Percentiles rank a stretch among this genome's conserved stretches.
phyloP scores from a whole-genome alignment of 2,797 vertebrate species.

The Galagoides demidoff region DNA sequence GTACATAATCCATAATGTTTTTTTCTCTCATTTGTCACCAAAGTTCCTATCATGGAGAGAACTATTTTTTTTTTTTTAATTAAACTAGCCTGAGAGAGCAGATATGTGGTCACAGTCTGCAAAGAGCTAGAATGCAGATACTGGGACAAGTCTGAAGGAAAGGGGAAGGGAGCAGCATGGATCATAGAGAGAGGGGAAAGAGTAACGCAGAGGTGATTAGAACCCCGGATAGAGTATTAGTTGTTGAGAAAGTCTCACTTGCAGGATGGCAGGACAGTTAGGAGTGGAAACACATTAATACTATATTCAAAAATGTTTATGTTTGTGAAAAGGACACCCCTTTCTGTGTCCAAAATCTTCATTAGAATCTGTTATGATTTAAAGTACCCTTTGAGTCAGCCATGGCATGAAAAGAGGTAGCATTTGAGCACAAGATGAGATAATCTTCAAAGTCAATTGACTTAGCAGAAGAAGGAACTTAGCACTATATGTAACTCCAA shows the following conservation, averaged over 20 bases:
- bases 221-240: not conserved
- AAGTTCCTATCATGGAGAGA: not conserved
- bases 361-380: not conserved
- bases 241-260: not conserved
- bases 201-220: not conserved
- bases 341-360: not conserved
- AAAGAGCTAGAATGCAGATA: not conserved
- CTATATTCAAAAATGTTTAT: not conserved
- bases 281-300: not conserved
- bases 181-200: not conserved
- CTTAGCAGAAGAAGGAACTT: slow-evolving; percentile 1
- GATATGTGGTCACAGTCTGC: not conserved
- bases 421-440: not conserved
- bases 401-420: no score
- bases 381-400: not conserved
- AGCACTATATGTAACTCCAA: not conserved
- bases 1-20: not conserved
- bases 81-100: not conserved
- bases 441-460: not conserved
- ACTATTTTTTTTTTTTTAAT: not conserved
- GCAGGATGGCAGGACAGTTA: not conserved
- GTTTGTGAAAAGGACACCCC: not conserved
- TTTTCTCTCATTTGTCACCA: not conserved
- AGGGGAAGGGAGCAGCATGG: not conserved
- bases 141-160: not conserved